These are phyloP conservation scores for Drosophila kanekoi DNA, from an alignment of 2,888 invertebrate species.

Conservation along the genomic window DNA sequence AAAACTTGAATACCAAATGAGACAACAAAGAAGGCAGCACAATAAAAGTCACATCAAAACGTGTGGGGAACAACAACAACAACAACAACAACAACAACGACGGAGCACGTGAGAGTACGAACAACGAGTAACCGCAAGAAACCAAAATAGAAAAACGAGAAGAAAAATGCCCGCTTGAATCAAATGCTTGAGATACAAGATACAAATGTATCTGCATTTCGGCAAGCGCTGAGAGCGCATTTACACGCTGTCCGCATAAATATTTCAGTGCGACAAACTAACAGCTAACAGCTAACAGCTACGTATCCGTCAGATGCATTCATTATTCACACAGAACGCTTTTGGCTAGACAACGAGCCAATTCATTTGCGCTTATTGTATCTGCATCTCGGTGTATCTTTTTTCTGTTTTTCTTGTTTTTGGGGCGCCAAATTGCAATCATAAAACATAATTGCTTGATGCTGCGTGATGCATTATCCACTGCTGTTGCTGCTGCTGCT, in stretches of 20 bases:
- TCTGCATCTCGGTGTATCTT: not conserved
- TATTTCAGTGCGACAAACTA: slow-evolving; percentile 45
- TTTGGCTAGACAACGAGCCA: slow-evolving; percentile 50
- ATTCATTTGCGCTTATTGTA: slow-evolving; percentile 46
- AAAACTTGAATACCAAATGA: slow-evolving; percentile 77
- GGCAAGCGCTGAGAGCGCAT: slow-evolving; percentile 38
- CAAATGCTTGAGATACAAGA: slow-evolving; percentile 31
- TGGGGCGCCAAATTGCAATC: slow-evolving; percentile 42
- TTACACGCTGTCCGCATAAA: slow-evolving; percentile 52
- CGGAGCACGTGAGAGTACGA: slow-evolving; percentile 29
- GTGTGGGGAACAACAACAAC: slow-evolving; percentile 33
- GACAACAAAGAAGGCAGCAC: slow-evolving; percentile 71
- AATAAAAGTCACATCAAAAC: slow-evolving; percentile 80
- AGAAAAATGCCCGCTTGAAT: slow-evolving; percentile 13
- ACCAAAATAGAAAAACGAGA: not conserved
- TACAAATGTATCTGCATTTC: slow-evolving; percentile 56
- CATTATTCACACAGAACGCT: slow-evolving; percentile 64
- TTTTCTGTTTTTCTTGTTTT: slow-evolving; percentile 28
- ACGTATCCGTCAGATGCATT: slow-evolving; percentile 59
- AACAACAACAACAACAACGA: slow-evolving; percentile 13
- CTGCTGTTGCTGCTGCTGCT: not conserved
- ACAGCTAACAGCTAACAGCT: slow-evolving; percentile 10
- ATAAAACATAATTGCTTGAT: slow-evolving; percentile 56
- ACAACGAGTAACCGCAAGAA: slow-evolving; percentile 20
- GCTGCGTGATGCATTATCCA: slow-evolving; percentile 35